Percentiles rank a stretch among this genome's conserved stretches.
Evolutionary conservation across 1,140 invertebrate species (phyloP).

Genomic region (Heliothis virescens): DNA sequence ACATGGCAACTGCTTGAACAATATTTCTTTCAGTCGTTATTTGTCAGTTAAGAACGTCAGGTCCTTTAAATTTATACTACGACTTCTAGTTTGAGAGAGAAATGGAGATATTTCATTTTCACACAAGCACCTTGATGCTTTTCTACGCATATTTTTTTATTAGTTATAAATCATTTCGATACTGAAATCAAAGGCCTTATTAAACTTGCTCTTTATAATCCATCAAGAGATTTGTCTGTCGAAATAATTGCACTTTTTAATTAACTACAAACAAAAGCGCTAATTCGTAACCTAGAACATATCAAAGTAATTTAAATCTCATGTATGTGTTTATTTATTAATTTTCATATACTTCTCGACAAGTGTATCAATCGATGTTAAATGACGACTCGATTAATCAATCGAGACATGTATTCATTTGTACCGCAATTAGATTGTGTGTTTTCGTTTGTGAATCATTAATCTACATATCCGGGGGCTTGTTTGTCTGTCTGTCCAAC

Average conservation of each 20-base stretch:
- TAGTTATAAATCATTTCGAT: too few species aligned
- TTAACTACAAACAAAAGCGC: constrained; percentile 18
- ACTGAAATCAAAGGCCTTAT: too few species aligned
- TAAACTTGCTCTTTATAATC: too few species aligned
- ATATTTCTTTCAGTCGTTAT: neutral
- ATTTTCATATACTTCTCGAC: constrained; percentile 21
- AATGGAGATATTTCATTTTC: too few species aligned
- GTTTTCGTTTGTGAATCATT: constrained; percentile 68
- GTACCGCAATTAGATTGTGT: constrained; percentile 76
- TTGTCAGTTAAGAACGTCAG: neutral
- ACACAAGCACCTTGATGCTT: too few species aligned
- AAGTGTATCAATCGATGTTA: constrained; percentile 45
- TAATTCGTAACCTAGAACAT: neutral
- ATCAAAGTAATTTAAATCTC: constrained; percentile 34
- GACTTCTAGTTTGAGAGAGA: too few species aligned
- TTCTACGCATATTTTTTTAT: too few species aligned
- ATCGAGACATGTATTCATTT: constrained; percentile 72
- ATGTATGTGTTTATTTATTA: constrained; percentile 10
- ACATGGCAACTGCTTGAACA: neutral
- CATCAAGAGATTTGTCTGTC: neutral
- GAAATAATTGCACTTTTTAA: neutral
- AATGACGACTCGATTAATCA: constrained; percentile 71
- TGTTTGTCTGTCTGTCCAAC: constrained; percentile 69
- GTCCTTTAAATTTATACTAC: too few species aligned
- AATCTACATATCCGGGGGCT: constrained; percentile 77